These are phyloP conservation scores for Dioctria linearis DNA, from an alignment of 2,888 invertebrate genomes.

Conservation along the genomic window DNA sequence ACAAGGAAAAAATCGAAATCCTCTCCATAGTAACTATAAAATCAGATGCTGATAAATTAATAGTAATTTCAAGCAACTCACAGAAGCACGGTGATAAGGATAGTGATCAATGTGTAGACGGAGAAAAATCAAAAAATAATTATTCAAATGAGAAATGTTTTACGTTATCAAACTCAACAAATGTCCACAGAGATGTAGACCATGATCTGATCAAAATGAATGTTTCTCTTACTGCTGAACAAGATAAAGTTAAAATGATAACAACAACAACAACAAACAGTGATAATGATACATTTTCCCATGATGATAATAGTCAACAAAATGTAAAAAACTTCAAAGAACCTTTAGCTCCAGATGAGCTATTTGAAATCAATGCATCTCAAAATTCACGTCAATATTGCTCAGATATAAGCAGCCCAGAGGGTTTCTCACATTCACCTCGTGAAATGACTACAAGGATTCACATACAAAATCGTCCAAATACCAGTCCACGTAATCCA, in stretches of 20 bases:
- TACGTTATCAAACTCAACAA: no score
- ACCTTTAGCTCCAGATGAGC: neutral
- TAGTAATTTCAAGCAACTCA: no score
- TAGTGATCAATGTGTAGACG: neutral
- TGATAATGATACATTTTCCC: no score
- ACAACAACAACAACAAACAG: no score
- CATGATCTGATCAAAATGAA: neutral
- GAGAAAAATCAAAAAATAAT: no score
- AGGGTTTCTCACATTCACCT: neutral
- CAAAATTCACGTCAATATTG: neutral
- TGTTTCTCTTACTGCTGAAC: neutral
- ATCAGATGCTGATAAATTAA: neutral
- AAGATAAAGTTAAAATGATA: neutral
- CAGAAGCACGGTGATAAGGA: neutral
- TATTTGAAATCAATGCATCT: neutral
- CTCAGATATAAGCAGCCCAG: neutral
- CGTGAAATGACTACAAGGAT: neutral
- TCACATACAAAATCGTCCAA: neutral
- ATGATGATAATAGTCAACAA: no score
- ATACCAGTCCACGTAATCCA: neutral
- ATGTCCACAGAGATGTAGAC: no score
- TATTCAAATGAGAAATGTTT: no score
- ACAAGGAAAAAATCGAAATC: neutral
- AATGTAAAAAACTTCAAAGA: neutral
- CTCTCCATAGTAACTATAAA: neutral